phyloP scores from a whole-genome alignment of 2,888 invertebrate species.

The Caenorhabditis afra region DNA sequence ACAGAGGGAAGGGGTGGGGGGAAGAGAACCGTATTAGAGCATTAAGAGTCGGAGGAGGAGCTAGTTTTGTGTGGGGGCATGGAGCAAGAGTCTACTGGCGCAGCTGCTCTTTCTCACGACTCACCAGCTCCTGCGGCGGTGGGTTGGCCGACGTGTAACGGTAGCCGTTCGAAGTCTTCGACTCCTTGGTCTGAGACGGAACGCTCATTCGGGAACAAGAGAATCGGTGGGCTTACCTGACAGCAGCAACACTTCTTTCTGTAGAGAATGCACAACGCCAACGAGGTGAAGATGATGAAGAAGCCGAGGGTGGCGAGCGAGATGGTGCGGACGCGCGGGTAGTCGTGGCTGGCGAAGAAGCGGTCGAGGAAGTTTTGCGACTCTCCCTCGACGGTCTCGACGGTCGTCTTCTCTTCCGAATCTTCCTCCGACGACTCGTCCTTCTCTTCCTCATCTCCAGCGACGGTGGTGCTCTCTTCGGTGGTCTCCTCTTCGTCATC shows the following conservation, averaged over 20 bases:
- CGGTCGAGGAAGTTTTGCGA: conserved; percentile 44
- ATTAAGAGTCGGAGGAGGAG: conserved; percentile 42
- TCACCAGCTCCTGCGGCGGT: conserved; percentile 62
- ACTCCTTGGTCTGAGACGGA: conserved; percentile 44
- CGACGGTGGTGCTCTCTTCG: conserved; percentile 29
- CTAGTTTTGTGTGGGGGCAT: conserved; percentile 30
- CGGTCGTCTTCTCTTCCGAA: conserved; percentile 50
- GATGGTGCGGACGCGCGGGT: conserved; percentile 43
- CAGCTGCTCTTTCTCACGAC: conserved; percentile 68
- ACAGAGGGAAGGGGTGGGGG: conserved; percentile 22
- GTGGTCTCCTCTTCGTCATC: conserved; percentile 41
- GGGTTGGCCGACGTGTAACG: conserved; percentile 61
- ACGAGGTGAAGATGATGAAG: conserved; percentile 40
- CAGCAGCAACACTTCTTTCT: conserved; percentile 41
- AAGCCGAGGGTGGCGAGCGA: conserved; percentile 41
- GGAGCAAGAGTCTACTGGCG: conserved; percentile 50
- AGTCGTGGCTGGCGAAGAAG: conserved; percentile 46
- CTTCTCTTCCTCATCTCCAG: conserved; percentile 44
- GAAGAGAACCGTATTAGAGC: conserved; percentile 55
- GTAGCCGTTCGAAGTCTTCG: conserved; percentile 66
- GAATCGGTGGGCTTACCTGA: conserved; percentile 33
- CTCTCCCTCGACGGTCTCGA: conserved; percentile 46
- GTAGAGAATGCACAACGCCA: conserved; percentile 44
- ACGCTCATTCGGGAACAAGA: neutral
- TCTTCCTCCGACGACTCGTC: conserved; percentile 25